phyloP scores from a whole-genome alignment of 2,113 vertebrate genomes.

The Heterotilapia buettikoferi region DNA sequence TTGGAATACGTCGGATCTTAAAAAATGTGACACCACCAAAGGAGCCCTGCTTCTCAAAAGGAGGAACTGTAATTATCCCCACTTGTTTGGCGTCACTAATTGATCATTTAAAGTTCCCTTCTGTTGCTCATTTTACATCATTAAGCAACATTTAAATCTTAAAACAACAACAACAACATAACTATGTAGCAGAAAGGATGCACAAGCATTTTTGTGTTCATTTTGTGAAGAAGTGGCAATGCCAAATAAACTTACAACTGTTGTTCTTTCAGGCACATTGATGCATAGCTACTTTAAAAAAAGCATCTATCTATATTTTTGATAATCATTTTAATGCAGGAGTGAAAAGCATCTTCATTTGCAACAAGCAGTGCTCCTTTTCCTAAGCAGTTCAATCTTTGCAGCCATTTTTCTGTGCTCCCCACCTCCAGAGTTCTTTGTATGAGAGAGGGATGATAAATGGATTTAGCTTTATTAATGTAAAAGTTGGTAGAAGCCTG shows the following conservation, averaged over 20 bases:
- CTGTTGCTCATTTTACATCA: background rate
- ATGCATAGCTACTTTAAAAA: background rate
- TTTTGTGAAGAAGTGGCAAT: background rate
- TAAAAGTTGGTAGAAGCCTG: background rate
- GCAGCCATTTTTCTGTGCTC: background rate
- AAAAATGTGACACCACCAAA: background rate
- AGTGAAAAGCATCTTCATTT: background rate
- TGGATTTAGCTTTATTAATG: background rate
- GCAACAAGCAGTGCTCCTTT: background rate
- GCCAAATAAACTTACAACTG: background rate
- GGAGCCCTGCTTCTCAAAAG: background rate
- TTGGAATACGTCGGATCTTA: background rate
- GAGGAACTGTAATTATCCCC: background rate
- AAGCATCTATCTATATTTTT: background rate
- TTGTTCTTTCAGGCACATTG: background rate
- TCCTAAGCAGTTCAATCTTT: background rate
- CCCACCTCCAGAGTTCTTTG: background rate
- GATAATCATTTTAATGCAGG: background rate
- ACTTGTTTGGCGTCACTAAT: background rate
- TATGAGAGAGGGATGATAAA: background rate
- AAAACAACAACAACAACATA: background rate
- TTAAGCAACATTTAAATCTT: background rate
- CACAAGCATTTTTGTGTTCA: background rate
- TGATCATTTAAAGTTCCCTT: background rate
- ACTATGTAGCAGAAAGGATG: background rate